These are phyloP conservation scores for Eolophus roseicapilla DNA, from an alignment of 2,113 vertebrate species.

Conservation along the genomic window DNA sequence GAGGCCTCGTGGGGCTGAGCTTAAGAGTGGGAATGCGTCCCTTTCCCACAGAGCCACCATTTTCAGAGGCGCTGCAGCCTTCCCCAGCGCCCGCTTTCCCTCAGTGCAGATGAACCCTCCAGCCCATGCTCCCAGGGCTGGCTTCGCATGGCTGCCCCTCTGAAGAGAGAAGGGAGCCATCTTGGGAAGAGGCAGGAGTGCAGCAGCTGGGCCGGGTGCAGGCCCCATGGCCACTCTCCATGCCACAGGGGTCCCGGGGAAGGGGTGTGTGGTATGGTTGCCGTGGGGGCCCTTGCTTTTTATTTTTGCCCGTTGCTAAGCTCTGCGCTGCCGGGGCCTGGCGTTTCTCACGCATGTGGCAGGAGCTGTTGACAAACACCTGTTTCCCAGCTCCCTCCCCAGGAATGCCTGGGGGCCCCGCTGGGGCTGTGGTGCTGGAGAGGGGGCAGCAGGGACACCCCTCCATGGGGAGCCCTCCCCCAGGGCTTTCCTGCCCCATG, in stretches of 20 bases:
- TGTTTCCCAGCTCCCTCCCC: constrained; percentile 44
- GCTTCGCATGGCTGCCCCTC: constrained; percentile 5
- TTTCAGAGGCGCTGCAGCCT: not conserved
- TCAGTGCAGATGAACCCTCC: rapidly evolving
- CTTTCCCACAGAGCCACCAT: rapidly evolving
- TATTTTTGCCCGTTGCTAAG: constrained; percentile 27
- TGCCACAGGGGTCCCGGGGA: rapidly evolving
- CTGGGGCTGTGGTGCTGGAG: rapidly evolving
- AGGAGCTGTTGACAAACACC: constrained; percentile 62
- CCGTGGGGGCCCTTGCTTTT: not conserved
- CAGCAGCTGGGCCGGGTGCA: rapidly evolving
- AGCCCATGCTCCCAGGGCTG: not conserved
- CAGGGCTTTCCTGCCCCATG: not conserved
- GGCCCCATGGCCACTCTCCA: rapidly evolving
- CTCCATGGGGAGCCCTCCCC: not conserved
- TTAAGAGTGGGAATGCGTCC: rapidly evolving
- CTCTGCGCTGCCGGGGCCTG: not conserved
- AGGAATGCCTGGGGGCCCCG: constrained; percentile 7
- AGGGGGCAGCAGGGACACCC: not conserved
- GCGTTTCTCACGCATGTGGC: not conserved
- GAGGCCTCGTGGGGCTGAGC: not conserved
- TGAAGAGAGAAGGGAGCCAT: constrained; percentile 33
- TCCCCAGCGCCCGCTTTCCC: rapidly evolving
- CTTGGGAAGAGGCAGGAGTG: constrained; percentile 6
- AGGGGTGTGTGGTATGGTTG: not conserved